Evolutionary conservation across 2,888 invertebrate species (phyloP).

Genomic region (Eledone cirrhosa): DNA sequence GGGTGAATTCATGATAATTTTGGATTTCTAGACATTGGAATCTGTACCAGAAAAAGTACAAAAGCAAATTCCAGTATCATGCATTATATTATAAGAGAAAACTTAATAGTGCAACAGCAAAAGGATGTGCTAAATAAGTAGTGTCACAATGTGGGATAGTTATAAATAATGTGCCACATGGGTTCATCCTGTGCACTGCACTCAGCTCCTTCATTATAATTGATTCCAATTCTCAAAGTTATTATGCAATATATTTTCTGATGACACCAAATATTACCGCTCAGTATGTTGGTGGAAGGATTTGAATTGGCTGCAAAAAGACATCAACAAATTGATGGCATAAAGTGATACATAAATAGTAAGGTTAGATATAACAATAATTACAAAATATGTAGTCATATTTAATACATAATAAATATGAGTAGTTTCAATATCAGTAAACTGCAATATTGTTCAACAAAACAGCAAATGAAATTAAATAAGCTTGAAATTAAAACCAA

Average conservation of each 20-base stretch:
- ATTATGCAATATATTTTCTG: conserved; percentile 24
- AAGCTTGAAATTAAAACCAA: no score
- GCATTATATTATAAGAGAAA: conserved; percentile 3
- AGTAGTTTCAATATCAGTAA: no score
- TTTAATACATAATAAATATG: no score
- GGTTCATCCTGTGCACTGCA: conserved; percentile 3
- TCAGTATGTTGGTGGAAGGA: conserved; percentile 10
- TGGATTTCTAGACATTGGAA: conserved; percentile 15
- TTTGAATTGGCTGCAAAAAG: conserved; percentile 23
- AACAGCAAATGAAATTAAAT: no score
- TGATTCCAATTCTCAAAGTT: conserved; percentile 2
- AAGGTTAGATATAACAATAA: background rate
- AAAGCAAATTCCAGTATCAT: conserved; percentile 14
- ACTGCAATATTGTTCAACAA: no score
- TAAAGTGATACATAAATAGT: background rate
- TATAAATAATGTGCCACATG: conserved; percentile 17
- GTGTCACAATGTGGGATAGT: conserved; percentile 5
- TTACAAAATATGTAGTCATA: no score
- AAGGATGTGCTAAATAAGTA: background rate
- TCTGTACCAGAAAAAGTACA: conserved; percentile 23
- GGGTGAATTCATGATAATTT: background rate
- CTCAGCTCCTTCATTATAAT: background rate
- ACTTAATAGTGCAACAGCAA: background rate
- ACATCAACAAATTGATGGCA: conserved; percentile 20
- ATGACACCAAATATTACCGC: conserved; percentile 17